Conservation (phyloP, 1,140 invertebrate species). For the Nilaparvata lugens region DNA sequence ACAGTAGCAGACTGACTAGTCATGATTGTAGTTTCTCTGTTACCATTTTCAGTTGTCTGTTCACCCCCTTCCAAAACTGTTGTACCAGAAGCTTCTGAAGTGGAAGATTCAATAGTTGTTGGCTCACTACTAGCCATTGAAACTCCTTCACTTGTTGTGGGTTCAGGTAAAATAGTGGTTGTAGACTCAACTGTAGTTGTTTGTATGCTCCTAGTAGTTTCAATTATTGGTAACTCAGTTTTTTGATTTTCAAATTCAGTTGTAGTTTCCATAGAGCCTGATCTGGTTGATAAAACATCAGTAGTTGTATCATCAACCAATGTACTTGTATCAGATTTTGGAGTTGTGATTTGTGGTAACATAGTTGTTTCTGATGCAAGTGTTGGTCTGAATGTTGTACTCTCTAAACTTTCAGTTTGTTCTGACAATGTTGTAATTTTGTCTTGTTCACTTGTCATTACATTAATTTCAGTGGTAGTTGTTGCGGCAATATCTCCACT, state of each 20-base stretch:
- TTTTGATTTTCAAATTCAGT: background rate
- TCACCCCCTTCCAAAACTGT: background rate
- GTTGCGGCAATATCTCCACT: background rate
- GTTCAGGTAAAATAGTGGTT: background rate
- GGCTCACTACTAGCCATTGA: background rate
- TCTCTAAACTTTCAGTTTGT: background rate
- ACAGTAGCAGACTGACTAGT: too few species aligned
- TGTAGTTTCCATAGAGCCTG: slow-evolving; percentile 11
- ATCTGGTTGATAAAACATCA: background rate
- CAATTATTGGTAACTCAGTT: background rate
- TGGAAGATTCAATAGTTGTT: background rate
- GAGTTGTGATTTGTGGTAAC: slow-evolving; percentile 13
- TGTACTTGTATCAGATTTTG: slow-evolving; percentile 18
- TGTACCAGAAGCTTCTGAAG: background rate
- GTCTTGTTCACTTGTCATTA: background rate
- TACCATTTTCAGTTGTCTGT: too few species aligned
- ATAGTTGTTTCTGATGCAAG: slow-evolving; percentile 20
- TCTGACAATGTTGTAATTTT: background rate
- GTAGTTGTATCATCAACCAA: background rate
- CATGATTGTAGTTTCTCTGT: too few species aligned
- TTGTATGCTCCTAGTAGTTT: background rate
- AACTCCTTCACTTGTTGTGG: background rate
- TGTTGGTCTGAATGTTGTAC: slow-evolving; percentile 22
- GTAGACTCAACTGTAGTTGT: background rate
- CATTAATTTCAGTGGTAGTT: background rate